Conservation (phyloP, 2,888 invertebrate species). For the Pammene fasciana region DNA sequence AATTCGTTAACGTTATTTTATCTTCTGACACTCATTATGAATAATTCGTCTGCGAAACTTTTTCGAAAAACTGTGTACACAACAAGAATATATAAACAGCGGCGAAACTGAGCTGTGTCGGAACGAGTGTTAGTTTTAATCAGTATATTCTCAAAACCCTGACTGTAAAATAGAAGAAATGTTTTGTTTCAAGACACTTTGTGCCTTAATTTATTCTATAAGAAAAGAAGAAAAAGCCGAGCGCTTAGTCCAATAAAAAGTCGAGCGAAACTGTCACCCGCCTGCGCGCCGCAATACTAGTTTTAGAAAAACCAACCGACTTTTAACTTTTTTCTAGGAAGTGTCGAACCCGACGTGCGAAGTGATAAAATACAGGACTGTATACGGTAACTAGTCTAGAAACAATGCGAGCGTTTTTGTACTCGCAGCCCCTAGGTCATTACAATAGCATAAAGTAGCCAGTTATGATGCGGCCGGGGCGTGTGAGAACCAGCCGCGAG, state of each 20-base stretch:
- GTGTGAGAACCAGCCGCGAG: slow-evolving; percentile 66
- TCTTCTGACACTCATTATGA: slow-evolving; percentile 70
- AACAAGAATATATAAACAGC: slow-evolving; percentile 72
- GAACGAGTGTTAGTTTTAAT: slow-evolving; percentile 53
- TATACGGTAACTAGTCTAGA: slow-evolving; percentile 70
- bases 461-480: slow-evolving; percentile 72
- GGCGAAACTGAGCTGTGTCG: slow-evolving; percentile 47
- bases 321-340: slow-evolving; percentile 59
- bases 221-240: slow-evolving; percentile 1
- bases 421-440: slow-evolving; percentile 74
- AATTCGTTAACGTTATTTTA: slow-evolving; percentile 62
- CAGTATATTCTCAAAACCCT: slow-evolving; percentile 5
- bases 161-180: background rate
- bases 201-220: slow-evolving; percentile 39
- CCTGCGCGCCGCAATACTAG: slow-evolving; percentile 32
- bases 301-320: slow-evolving; percentile 40
- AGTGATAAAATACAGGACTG: slow-evolving; percentile 68
- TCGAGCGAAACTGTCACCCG: slow-evolving; percentile 36
- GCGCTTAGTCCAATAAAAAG: slow-evolving; percentile 31
- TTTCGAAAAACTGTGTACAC: slow-evolving; percentile 75
- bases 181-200: slow-evolving; percentile 10
- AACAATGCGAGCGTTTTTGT: slow-evolving; percentile 78
- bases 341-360: slow-evolving; percentile 61
- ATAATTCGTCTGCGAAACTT: slow-evolving; percentile 74
- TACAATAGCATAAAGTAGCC: slow-evolving; percentile 80